These are phyloP conservation scores for Festucalex cinctus DNA, from an alignment of 2,113 vertebrate genomes.

Conservation along the genomic window DNA sequence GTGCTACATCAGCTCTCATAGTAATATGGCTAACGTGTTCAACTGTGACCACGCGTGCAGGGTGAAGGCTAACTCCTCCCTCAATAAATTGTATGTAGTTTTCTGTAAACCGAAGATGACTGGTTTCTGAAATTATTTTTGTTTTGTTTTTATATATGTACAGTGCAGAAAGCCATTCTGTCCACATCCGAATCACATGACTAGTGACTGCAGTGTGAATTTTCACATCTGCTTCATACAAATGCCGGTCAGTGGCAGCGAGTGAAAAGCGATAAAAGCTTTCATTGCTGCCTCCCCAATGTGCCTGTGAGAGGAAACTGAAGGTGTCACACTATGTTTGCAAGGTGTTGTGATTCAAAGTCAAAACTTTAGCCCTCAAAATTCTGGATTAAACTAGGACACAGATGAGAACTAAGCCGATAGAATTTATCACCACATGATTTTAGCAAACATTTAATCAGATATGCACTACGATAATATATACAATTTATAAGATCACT, in stretches of 20 bases:
- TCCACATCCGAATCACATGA: slow-evolving; percentile 15
- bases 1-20: background rate
- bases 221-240: slow-evolving; percentile 2
- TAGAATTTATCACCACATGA: slow-evolving; percentile 20
- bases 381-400: slow-evolving; percentile 17
- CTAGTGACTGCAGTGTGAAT: background rate
- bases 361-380: slow-evolving; percentile 30
- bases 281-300: slow-evolving; percentile 7
- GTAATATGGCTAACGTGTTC: background rate
- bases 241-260: background rate
- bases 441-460: slow-evolving; percentile 25
- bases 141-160: slow-evolving; percentile 15
- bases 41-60: background rate
- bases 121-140: slow-evolving; percentile 29
- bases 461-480: background rate
- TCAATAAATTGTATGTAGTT: background rate
- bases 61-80: background rate
- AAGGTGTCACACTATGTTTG: slow-evolving; percentile 3
- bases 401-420: slow-evolving; percentile 19
- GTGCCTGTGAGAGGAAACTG: slow-evolving; percentile 9
- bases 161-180: slow-evolving; percentile 20
- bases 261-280: slow-evolving; percentile 8
- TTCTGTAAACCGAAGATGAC: slow-evolving; percentile 26
- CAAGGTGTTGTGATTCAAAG: slow-evolving; percentile 27
- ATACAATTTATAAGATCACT: background rate